Evolutionary conservation across 2,888 invertebrate genomes (phyloP).

Genomic region (Elegia similella): DNA sequence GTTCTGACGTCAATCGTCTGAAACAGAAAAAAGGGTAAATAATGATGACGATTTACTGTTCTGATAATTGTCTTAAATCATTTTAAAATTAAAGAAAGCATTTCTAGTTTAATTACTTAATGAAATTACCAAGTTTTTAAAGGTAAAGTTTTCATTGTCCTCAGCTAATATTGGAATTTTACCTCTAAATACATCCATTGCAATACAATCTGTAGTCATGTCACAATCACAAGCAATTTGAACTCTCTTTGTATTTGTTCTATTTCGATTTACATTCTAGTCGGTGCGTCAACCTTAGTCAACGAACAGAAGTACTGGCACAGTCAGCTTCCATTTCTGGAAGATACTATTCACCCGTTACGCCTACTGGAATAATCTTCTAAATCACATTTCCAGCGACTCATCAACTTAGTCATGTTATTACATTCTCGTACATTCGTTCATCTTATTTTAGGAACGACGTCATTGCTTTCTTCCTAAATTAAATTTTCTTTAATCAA

Average conservation of each 20-base stretch:
- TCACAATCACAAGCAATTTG: background rate
- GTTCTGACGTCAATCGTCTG: too few relatives aligned
- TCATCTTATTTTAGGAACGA: slow-evolving; percentile 16
- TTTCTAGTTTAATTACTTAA: too few relatives aligned
- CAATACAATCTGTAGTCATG: background rate
- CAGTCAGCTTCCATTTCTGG: slow-evolving; percentile 61
- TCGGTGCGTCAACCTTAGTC: slow-evolving; percentile 26
- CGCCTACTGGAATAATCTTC: slow-evolving; percentile 61
- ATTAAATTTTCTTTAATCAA: background rate
- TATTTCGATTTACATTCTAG: slow-evolving; percentile 9
- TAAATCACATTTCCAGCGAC: slow-evolving; percentile 58
- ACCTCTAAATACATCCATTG: background rate
- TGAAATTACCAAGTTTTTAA: too few relatives aligned
- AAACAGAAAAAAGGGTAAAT: too few relatives aligned
- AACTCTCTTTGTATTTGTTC: slow-evolving; percentile 9
- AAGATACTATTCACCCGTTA: slow-evolving; percentile 52
- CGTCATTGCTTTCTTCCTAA: background rate
- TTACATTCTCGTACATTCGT: slow-evolving; percentile 18
- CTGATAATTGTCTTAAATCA: background rate
- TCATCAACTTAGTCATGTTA: slow-evolving; percentile 45
- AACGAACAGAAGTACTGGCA: slow-evolving; percentile 54
- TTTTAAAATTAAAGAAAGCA: too few relatives aligned
- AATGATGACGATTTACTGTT: background rate
- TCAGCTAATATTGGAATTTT: background rate
- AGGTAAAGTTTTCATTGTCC: background rate